Evolutionary conservation across 2,888 invertebrate genomes (phyloP).

Genomic region (Pammene aurita): DNA sequence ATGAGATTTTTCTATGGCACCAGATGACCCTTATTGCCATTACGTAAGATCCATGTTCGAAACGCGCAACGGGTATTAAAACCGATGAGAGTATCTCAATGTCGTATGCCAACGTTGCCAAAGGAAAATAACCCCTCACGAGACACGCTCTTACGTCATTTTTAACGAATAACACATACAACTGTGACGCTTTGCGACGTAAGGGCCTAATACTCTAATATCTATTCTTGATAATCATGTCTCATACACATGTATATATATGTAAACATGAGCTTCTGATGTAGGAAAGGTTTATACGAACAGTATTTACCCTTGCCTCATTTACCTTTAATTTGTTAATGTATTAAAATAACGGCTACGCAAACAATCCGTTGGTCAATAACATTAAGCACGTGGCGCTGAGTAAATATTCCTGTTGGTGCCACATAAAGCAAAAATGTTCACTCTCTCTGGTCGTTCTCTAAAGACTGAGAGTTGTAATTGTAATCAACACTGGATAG

Average conservation of each 20-base stretch:
- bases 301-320: slow-evolving; percentile 37
- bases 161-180: neutral
- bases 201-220: neutral
- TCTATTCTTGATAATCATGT: neutral
- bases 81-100: neutral
- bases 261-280: neutral
- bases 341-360: slow-evolving; percentile 35
- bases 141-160: neutral
- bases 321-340: slow-evolving; percentile 39
- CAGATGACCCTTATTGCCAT: neutral
- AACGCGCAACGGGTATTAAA: neutral
- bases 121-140: neutral
- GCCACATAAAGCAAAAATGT: neutral
- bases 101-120: neutral
- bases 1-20: slow-evolving; percentile 1
- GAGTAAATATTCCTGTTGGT: slow-evolving; percentile 12
- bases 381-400: slow-evolving; percentile 17
- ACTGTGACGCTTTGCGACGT: neutral
- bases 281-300: slow-evolving; percentile 10
- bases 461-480: too few species aligned
- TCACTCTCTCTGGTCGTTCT: too few species aligned
- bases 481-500: too few species aligned
- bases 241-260: neutral
- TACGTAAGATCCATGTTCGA: neutral
- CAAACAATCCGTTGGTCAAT: slow-evolving; percentile 32